Conservation (phyloP, 2,113 vertebrate species). For the Sminthopsis crassicaudata region DNA sequence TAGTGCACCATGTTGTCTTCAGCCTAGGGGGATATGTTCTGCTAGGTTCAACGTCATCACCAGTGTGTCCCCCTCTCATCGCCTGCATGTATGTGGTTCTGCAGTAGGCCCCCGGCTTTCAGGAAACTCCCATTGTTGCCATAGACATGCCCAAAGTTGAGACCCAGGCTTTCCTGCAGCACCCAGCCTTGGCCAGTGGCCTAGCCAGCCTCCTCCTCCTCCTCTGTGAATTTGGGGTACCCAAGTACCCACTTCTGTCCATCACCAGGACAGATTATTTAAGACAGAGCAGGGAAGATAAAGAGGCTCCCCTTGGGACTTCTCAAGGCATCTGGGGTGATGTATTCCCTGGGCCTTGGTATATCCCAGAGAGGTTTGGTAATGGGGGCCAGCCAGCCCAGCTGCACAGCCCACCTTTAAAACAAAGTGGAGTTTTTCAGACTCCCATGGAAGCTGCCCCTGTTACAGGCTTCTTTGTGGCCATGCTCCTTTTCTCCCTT, state of each 20-base stretch:
- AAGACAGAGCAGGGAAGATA: conserved; percentile 65
- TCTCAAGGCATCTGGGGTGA: conserved; percentile 25
- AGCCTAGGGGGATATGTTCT: not conserved
- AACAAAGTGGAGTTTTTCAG: not conserved
- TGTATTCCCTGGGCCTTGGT: conserved; percentile 2
- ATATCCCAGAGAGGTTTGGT: conserved; percentile 18
- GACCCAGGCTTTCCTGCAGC: not conserved
- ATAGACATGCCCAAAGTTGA: conserved; percentile 17
- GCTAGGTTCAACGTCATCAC: conserved; percentile 21
- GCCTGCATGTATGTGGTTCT: not conserved
- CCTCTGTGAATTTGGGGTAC: conserved; percentile 47
- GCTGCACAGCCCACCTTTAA: not conserved
- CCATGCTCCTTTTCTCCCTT: not conserved
- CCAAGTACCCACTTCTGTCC: not conserved
- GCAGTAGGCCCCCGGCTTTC: not conserved
- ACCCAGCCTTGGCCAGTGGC: conserved; percentile 42
- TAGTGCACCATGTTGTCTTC: not conserved
- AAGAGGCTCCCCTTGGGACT: conserved; percentile 67
- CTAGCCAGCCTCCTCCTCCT: not conserved
- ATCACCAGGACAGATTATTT: conserved; percentile 39
- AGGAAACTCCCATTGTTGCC: not conserved
- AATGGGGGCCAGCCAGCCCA: conserved; percentile 31
- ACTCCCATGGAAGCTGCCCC: conserved; percentile 4
- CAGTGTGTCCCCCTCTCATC: not conserved
- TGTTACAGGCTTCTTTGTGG: not conserved